phyloP scores from a whole-genome alignment of 2,113 vertebrate genomes.

The Anolis sagrei region DNA sequence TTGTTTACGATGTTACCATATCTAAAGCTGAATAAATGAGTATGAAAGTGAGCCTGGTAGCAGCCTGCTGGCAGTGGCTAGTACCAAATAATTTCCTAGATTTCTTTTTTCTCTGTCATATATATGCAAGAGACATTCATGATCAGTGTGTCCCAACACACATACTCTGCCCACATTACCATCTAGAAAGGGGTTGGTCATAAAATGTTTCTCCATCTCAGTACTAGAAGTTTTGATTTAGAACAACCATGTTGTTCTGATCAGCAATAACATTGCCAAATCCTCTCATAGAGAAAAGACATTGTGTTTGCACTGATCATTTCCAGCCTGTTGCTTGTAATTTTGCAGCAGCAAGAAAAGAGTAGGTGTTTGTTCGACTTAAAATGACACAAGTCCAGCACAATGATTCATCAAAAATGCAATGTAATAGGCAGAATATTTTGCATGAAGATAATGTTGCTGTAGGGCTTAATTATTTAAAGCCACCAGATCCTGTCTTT shows the following conservation, averaged over 20 bases:
- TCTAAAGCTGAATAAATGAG: constrained; percentile 1
- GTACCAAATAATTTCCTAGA: constrained; percentile 50
- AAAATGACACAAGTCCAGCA: neutral
- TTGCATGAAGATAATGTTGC: neutral
- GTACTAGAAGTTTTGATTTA: constrained; percentile 12
- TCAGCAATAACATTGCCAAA: constrained; percentile 18
- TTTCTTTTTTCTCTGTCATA: constrained; percentile 49
- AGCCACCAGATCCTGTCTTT: neutral
- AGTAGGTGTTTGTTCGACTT: neutral
- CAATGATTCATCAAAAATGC: neutral
- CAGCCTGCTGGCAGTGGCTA: neutral
- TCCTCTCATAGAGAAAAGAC: neutral
- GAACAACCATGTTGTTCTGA: neutral
- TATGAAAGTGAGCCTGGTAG: constrained; percentile 20
- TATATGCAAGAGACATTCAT: constrained; percentile 32
- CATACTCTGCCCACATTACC: neutral
- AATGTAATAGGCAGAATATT: neutral
- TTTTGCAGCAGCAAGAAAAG: neutral
- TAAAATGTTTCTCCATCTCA: constrained; percentile 31
- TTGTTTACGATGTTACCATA: neutral
- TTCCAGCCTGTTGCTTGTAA: neutral
- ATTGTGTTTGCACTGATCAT: neutral
- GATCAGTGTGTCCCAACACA: neutral
- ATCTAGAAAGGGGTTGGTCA: constrained; percentile 18
- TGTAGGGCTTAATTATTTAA: neutral